A percentile compares a stretch with the other conserved stretches of the same genome.
Evolutionary conservation across 2,113 vertebrate species (phyloP).

Genomic region (Lanius ludovicianus): DNA sequence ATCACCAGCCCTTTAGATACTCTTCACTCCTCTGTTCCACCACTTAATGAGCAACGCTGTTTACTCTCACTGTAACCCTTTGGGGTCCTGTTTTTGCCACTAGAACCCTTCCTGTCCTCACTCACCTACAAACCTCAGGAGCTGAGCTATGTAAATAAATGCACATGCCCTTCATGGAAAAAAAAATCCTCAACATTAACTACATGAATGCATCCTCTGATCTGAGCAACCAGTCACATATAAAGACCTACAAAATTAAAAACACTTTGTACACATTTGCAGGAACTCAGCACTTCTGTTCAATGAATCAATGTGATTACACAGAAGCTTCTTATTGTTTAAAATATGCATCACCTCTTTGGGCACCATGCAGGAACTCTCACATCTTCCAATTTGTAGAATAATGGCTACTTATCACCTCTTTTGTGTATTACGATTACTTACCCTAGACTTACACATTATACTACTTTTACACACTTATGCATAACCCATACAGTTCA

Average conservation of each 20-base stretch:
- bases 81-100: background rate
- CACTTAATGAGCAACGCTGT: background rate
- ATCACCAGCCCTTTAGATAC: background rate
- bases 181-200: background rate
- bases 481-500: too few species aligned
- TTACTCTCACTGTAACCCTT: background rate
- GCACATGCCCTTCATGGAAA: accelerated
- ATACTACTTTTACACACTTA: too few species aligned
- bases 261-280: background rate
- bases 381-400: too few species aligned
- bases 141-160: background rate
- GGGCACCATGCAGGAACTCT: too few species aligned
- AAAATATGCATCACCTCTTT: too few species aligned
- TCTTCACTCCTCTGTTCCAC: background rate
- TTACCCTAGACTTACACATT: too few species aligned
- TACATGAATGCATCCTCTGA: background rate
- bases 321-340: too few species aligned
- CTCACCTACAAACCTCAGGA: background rate
- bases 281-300: too few species aligned
- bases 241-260: background rate
- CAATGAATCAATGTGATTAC: too few species aligned
- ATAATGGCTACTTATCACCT: too few species aligned
- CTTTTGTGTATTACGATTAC: too few species aligned
- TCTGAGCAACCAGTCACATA: background rate
- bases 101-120: background rate